Base-by-base conservation (phyloP, 1,140 invertebrate species). In the Saccostrea cuccullata region DNA sequence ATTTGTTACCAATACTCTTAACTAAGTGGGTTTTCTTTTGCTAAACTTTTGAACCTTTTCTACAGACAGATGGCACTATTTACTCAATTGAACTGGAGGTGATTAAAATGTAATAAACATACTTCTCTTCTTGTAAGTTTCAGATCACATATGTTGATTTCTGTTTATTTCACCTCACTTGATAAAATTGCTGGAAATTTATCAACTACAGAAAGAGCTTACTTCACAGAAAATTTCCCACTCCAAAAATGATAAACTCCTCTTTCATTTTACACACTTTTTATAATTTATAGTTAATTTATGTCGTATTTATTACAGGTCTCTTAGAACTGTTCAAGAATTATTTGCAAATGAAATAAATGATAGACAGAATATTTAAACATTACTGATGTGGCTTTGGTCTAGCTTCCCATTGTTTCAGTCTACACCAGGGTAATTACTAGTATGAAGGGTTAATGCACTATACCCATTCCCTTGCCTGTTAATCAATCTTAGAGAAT, bases 1-100 rank as follows among this genome's bases (percentile, higher is more conserved):
- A 67, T n/a, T 47, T 9, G 60, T 67, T 67, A 67, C 13, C 20
- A n/a, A 67, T 23, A 67, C 60, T 67, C 60, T 67, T 20, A 2
- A 47, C 47, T 47, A 47, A 47, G 60, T 67, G 60, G 23, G 20
- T 20, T 67, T n/a, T 67, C 60, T 77, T 77, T 77, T 30, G 23
- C 26, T 77, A 15, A 77, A 77, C 70, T 77, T 77, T 77, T 77
- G 70, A 77, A 77, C 70, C 15, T 77, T 77, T 77, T 36, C 30
- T 26, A 30, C 26, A 77, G 70, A 77, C 70, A 77, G 70, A 77
- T 77, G 70, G 70, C 26, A 77, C 4, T 77, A 77, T 77, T 77
- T 77, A 77, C 70, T 77, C 26, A 77, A 30, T 77, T 36, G 70
- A 77, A 77, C 70, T 36, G 26, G 70, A n/a, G 23, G 70, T 77